phyloP scores from a whole-genome alignment of 2,888 invertebrate species.

The Laothoe populi region DNA sequence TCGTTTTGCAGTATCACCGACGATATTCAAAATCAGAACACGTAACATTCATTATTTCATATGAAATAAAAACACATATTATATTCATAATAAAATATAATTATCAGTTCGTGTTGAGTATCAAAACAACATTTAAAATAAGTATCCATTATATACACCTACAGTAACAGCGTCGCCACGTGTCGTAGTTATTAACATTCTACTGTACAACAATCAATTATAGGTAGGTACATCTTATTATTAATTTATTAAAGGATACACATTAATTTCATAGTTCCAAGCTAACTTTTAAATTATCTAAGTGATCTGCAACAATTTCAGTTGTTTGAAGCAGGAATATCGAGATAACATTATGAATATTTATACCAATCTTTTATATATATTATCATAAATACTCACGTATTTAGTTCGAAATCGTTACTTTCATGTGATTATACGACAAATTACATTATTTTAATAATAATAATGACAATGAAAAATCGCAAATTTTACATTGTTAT shows the following conservation, averaged over 20 bases:
- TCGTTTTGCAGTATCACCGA: no score
- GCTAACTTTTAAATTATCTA: slow-evolving; percentile 9
- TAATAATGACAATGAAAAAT: background rate
- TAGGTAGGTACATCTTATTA: slow-evolving; percentile 3
- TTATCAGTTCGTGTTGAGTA: slow-evolving; percentile 84
- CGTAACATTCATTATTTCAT: no score
- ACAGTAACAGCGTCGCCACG: slow-evolving; percentile 30
- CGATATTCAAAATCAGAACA: no score
- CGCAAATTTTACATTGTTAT: slow-evolving; percentile 3
- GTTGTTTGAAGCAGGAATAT: slow-evolving; percentile 4
- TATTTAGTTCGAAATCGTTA: no score
- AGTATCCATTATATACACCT: slow-evolving; percentile 61
- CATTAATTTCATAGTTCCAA: slow-evolving; percentile 12
- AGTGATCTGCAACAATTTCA: slow-evolving; percentile 19
- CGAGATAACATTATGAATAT: background rate
- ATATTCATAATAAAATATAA: slow-evolving; percentile 74
- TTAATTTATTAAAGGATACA: slow-evolving; percentile 19
- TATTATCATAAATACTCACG: no score
- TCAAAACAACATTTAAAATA: slow-evolving; percentile 76
- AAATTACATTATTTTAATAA: background rate
- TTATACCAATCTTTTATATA: no score
- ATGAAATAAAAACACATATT: slow-evolving; percentile 37
- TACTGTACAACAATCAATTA: slow-evolving; percentile 28
- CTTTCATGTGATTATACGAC: background rate
- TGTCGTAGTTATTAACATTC: slow-evolving; percentile 23